Evolutionary conservation across 2,888 invertebrate species (phyloP), one percentile per base, ranked within the genome.

Genomic region (Conistra vaccinii): DNA sequence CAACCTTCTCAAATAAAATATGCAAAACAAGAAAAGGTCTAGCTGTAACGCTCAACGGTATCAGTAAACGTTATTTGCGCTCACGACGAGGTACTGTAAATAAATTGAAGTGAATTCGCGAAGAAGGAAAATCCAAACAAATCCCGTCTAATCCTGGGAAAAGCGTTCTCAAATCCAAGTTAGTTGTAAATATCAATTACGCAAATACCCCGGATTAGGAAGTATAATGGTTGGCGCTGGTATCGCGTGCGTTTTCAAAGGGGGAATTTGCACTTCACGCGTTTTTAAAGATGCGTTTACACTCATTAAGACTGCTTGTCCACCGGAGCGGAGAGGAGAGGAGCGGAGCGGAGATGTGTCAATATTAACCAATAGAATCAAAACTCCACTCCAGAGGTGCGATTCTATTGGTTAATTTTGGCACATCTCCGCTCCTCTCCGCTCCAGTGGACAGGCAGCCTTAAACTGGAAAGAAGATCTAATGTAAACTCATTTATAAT

Each of bases 171-270:
- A 92, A 93, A 95, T 95, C 94, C 95, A 95, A 95, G 96, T 96
- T 96, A 96, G 95, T 95, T 92, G 96, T 96, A 96, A 96, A 96
- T 96, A 96, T 96, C 96, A 95, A 96, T 96, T 96, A 96, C 96
- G 94, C 92, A 94, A 95, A 96, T 93, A 93, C 94, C 92, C 90
- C 80, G 90, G 93, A 92, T 95, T 95, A 94, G 90, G 91, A 89
- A 87, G 91, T 90, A 85, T 86, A 91, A 91, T 86, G 91, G 89
- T 89, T 91, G 89, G 81, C 76, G 81, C 83, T 72, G 73, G 80
- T 77, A 76, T 67, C 77, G 84, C 84, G 86, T 87, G 84, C 83
- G 83, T 83, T 87, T 83, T 81, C 84, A 89, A 90, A 89, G 90
- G 90, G 90, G 87, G 88, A 85, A 87, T 86, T 86, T 83, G 78